Conservation (phyloP, 2,113 vertebrate genomes). For the Protomyctophum bolini region DNA sequence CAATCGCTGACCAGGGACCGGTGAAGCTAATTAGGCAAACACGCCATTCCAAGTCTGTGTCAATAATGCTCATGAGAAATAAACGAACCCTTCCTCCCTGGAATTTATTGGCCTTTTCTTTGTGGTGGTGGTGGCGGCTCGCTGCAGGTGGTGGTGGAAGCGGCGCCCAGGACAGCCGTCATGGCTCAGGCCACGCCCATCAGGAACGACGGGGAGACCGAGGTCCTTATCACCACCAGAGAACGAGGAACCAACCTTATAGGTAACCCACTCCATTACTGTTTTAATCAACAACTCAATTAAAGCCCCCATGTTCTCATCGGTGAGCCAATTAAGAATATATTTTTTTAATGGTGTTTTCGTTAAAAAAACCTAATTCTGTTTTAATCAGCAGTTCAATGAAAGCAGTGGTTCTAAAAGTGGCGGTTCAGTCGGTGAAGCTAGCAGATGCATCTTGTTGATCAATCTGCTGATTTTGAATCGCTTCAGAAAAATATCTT, state of each 20-base stretch:
- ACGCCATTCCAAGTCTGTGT: constrained; percentile 9
- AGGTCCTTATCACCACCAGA: constrained; percentile 82
- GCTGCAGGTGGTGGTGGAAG: constrained; percentile 78
- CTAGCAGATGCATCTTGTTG: no score
- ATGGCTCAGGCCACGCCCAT: constrained; percentile 62
- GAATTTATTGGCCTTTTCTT: constrained; percentile 8
- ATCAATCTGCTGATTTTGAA: no score
- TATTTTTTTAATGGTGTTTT: no score
- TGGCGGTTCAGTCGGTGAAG: no score
- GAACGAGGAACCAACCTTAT: constrained; percentile 85
- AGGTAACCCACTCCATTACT: constrained; percentile 73
- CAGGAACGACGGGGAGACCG: constrained; percentile 73
- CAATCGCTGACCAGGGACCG: not conserved
- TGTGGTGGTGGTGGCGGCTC: not conserved
- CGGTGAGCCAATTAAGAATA: no score
- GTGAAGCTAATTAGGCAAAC: not conserved
- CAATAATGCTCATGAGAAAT: constrained; percentile 12
- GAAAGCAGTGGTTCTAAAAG: no score
- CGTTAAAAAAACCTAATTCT: no score
- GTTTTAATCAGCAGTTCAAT: no score
- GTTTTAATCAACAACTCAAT: not conserved
- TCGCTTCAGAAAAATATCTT: no score
- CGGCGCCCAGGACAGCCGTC: constrained; percentile 74
- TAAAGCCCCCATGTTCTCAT: no score
- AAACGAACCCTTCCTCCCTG: not conserved